Evolutionary conservation across 2,113 vertebrate genomes (phyloP).

Genomic region (Indicator maculatus): DNA sequence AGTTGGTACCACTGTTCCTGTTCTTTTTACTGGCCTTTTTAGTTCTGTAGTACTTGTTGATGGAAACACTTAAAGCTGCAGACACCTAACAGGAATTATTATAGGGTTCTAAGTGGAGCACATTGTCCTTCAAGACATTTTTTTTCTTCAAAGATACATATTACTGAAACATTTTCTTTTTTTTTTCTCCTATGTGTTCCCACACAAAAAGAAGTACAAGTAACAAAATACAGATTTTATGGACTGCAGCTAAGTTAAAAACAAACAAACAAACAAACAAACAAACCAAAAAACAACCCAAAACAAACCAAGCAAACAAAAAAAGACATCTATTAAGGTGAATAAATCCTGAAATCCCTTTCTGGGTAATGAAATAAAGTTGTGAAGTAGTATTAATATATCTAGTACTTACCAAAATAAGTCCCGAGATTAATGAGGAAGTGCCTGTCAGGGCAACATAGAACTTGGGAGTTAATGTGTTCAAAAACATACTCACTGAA

Average conservation of each 20-base stretch:
- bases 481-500: conserved; percentile 99
- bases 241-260: not conserved
- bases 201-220: not conserved
- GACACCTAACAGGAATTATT: not conserved
- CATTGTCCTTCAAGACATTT: not conserved
- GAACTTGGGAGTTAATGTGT: conserved; percentile 98
- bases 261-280: too few species aligned
- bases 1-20: not conserved
- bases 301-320: not conserved
- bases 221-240: not conserved
- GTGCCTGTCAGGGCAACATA: conserved; percentile 98
- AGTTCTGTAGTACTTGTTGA: not conserved
- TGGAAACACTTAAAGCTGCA: not conserved
- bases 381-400: conserved; percentile 31
- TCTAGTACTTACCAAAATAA: conserved; percentile 93
- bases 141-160: not conserved
- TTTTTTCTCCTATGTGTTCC: not conserved
- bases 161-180: not conserved
- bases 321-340: not conserved
- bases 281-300: too few species aligned
- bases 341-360: not conserved
- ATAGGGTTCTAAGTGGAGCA: not conserved
- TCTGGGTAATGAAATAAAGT: not conserved
- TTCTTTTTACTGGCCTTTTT: not conserved
- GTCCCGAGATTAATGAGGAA: conserved; percentile 97